Evolutionary conservation across 2,113 vertebrate species (phyloP).

Genomic region (Gobius niger): DNA sequence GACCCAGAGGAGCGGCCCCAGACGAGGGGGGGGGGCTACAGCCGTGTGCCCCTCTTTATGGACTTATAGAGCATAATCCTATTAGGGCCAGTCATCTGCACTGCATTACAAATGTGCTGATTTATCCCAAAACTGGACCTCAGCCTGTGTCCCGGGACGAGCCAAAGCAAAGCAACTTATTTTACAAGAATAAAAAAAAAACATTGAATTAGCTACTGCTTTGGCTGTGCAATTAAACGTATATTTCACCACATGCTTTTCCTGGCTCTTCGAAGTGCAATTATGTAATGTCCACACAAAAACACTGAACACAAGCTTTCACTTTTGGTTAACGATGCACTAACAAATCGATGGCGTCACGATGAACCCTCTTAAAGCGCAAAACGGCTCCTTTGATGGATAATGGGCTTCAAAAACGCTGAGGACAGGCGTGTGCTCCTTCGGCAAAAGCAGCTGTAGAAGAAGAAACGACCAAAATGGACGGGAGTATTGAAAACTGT

Average conservation of each 20-base stretch:
- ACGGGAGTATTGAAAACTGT: too few relatives aligned
- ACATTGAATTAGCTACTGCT: not conserved
- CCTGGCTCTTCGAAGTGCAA: not conserved
- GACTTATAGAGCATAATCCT: conserved; percentile 63
- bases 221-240: not conserved
- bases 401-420: too few relatives aligned
- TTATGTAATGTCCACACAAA: not conserved
- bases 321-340: too few relatives aligned
- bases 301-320: not conserved
- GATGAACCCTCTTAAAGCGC: too few relatives aligned
- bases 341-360: not conserved
- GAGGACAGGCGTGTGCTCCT: too few relatives aligned
- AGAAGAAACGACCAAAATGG: too few relatives aligned
- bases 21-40: conserved; percentile 13
- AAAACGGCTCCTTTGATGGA: too few relatives aligned
- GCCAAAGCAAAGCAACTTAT: not conserved
- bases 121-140: conserved; percentile 35
- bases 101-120: conserved; percentile 49
- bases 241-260: not conserved
- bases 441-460: too few relatives aligned
- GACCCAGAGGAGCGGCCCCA: conserved; percentile 25
- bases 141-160: conserved; percentile 7
- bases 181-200: not conserved
- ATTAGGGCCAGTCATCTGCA: conserved; percentile 66
- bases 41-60: conserved; percentile 17